Evolutionary conservation across 1,140 invertebrate species (phyloP).

Genomic region (Adelges cooleyi): DNA sequence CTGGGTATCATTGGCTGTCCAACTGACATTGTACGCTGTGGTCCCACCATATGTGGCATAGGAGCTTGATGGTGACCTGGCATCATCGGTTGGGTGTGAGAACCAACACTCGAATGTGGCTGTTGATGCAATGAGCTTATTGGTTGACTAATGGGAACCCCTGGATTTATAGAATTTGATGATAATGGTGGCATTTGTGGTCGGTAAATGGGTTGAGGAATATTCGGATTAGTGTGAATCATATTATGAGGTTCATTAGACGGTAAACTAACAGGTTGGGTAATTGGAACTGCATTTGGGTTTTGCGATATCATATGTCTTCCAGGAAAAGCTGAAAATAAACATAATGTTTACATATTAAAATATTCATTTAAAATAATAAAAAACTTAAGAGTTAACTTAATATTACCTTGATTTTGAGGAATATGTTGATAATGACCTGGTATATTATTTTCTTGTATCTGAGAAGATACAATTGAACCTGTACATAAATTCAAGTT

Average conservation of each 20-base stretch:
- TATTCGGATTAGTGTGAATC: neutral
- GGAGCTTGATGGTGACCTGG: neutral
- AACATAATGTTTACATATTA: neutral
- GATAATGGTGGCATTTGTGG: neutral
- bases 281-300: neutral
- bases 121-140: neutral
- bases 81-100: neutral
- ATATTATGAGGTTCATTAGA: slow-evolving; percentile 8
- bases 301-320: slow-evolving; percentile 4
- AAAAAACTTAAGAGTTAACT: too few relatives aligned
- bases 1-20: neutral
- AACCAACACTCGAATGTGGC: neutral
- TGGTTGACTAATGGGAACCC: neutral
- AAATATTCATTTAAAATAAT: neutral
- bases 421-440: slow-evolving; percentile 2
- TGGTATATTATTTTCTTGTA: slow-evolving; percentile 6
- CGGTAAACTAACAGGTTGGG: neutral
- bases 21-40: neutral
- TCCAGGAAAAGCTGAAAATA: neutral
- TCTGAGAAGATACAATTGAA: slow-evolving; percentile 11
- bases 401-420: slow-evolving; percentile 16
- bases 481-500: neutral
- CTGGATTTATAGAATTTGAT: neutral
- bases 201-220: slow-evolving; percentile 10
- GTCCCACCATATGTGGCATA: neutral